These are phyloP conservation scores for Echeneis naucrates DNA, from an alignment of 2,797 vertebrate species.

Conservation along the genomic window DNA sequence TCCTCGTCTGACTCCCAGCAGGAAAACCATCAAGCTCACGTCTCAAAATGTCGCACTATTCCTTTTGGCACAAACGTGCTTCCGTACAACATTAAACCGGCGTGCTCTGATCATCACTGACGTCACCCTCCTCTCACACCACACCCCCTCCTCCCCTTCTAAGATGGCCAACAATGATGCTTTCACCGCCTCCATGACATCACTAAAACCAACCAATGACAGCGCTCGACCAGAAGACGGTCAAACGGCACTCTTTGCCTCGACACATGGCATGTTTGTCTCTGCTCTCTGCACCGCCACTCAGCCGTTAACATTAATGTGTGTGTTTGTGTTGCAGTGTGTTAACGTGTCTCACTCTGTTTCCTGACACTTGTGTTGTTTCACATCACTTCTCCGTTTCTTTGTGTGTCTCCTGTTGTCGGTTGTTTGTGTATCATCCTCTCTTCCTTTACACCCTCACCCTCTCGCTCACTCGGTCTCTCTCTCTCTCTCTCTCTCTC, in stretches of 20 bases:
- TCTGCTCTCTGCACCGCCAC: slow-evolving; percentile 11
- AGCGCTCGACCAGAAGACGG: slow-evolving; percentile 17
- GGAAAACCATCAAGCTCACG: slow-evolving; percentile 1
- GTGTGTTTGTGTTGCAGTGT: neutral
- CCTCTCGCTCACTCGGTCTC: slow-evolving; percentile 19
- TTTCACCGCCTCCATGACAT: slow-evolving; percentile 34
- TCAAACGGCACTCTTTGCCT: slow-evolving; percentile 37
- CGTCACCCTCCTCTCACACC: slow-evolving; percentile 15
- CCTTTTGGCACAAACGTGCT: slow-evolving; percentile 12
- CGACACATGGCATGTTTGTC: slow-evolving; percentile 60
- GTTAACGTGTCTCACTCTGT: too few species aligned
- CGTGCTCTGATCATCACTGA: slow-evolving; percentile 23
- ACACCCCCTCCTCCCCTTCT: too few species aligned
- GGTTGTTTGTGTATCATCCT: slow-evolving; percentile 1
- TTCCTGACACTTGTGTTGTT: slow-evolving; percentile 15
- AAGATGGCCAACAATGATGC: neutral
- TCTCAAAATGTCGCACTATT: slow-evolving; percentile 44
- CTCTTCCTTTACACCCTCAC: neutral
- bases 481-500: slow-evolving; percentile 23
- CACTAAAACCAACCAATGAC: slow-evolving; percentile 53
- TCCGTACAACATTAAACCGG: slow-evolving; percentile 8
- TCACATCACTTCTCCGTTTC: slow-evolving; percentile 8
- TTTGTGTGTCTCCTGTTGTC: slow-evolving; percentile 2
- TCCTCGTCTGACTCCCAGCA: neutral
- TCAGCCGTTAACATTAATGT: too few species aligned